Evolutionary conservation across 2,797 vertebrate genomes (phyloP), one percentile per base, ranked within the genome.

Genomic region (Mus spretus): DNA sequence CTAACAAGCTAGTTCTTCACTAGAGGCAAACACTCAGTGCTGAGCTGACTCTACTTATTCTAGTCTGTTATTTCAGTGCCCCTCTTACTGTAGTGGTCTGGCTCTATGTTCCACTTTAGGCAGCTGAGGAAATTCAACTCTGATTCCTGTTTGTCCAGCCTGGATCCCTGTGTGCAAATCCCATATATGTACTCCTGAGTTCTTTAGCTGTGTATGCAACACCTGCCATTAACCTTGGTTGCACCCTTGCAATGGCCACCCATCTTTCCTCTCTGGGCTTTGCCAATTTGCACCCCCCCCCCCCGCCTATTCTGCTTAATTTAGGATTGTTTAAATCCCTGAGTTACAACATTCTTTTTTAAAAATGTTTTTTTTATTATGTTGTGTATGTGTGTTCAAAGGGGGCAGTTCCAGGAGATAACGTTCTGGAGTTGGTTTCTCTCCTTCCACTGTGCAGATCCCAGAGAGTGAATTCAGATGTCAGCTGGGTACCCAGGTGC

Each of bases 1-100:
- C n/a, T 47, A 85, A 74, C 40, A 94, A 96, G 74, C 77, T 72
- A 20, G 26, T 88, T 74, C 93, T 93, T 59, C 47, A 26, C 24
- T 63, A 40, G 67, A 65, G 72, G 83, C 55, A 93, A 82, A 40
- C 26, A 4, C 50, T 87, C n/a, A 22, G 81, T 31, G 5, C 31
- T 17, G 50, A 91, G 53, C 31, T 0, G 17, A 61, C 78, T 47
- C 63, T 40, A 55, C 75, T 83, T 50, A n/a, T 82, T 79, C 72
- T 37, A 19, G 47, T 40, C 37, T 55, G 28, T 65, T 31, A 37
- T 19, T n/a, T 59, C 88, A 50, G 44, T 57, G 75, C 82, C 28
- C 80, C 57, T 91, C 24, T 78, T 40, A 53, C 70, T 40, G 1
- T 0, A 59, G 59, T 22, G 94, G 28, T 9, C 65, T 53, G 53